These are phyloP conservation scores for Papio anubis DNA, from an alignment of 2,113 vertebrate genomes.

Conservation along the genomic window DNA sequence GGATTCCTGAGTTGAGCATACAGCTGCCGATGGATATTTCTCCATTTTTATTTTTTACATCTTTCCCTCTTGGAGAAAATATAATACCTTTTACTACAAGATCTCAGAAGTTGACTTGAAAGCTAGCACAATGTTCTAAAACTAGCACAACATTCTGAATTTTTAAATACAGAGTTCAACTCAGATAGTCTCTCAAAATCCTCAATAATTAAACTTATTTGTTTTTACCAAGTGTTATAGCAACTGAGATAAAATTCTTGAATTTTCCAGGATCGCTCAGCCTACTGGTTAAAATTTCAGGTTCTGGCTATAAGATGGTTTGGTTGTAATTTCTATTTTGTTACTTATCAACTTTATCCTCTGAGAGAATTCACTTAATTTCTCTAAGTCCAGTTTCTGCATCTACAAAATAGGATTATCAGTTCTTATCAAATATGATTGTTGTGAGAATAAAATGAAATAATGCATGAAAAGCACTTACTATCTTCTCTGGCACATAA, in stretches of 20 bases:
- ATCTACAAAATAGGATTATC: not conserved
- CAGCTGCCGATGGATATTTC: not conserved
- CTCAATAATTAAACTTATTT: not conserved
- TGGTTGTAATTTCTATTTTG: not conserved
- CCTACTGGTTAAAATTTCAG: not conserved
- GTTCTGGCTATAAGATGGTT: too few species aligned
- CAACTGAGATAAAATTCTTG: not conserved
- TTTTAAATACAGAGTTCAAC: not conserved
- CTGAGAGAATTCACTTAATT: not conserved
- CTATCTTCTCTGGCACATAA: not conserved
- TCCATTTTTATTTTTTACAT: not conserved
- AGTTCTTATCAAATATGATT: not conserved
- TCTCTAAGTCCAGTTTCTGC: not conserved
- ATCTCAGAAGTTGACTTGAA: not conserved
- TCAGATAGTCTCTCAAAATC: not conserved
- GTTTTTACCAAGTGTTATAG: not conserved
- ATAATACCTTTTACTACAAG: not conserved
- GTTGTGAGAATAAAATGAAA: not conserved
- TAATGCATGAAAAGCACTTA: not conserved
- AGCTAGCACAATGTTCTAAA: not conserved
- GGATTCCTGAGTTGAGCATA: not conserved
- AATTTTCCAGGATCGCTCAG: not conserved
- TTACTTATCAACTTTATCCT: not conserved
- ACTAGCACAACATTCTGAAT: not conserved
- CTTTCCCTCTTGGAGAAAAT: not conserved